Evolutionary conservation across 2,888 invertebrate genomes (phyloP).

Genomic region (Acleris emargana): DNA sequence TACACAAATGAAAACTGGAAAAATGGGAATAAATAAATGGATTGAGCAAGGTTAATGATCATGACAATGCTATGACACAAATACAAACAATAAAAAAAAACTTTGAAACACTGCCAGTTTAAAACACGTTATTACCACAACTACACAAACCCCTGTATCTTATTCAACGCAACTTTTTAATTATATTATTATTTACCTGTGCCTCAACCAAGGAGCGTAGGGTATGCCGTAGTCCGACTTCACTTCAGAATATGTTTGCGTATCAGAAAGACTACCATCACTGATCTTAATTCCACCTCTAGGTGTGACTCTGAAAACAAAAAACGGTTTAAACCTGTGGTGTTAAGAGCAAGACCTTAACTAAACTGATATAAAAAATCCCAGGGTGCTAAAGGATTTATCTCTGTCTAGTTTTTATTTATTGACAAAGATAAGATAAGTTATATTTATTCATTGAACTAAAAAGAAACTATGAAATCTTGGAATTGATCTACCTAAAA

Average conservation of each 20-base stretch:
- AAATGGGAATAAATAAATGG: slow-evolving; percentile 19
- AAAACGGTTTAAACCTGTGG: slow-evolving; percentile 25
- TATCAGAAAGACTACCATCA: slow-evolving; percentile 94
- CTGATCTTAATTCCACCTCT: slow-evolving; percentile 85
- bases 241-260: slow-evolving; percentile 89
- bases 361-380: slow-evolving; percentile 33
- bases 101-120: background rate
- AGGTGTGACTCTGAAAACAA: slow-evolving; percentile 69
- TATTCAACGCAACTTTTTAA: slow-evolving; percentile 31
- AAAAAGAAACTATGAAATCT: slow-evolving; percentile 1
- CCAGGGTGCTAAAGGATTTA: slow-evolving; percentile 31
- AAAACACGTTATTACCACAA: slow-evolving; percentile 36
- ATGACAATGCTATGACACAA: slow-evolving; percentile 29
- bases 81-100: slow-evolving; percentile 40
- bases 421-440: slow-evolving; percentile 29
- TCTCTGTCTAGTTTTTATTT: slow-evolving; percentile 8
- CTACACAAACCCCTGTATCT: slow-evolving; percentile 45
- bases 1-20: slow-evolving; percentile 38
- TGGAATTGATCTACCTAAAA: slow-evolving; percentile 16
- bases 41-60: slow-evolving; percentile 31
- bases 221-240: slow-evolving; percentile 92
- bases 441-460: slow-evolving; percentile 4
- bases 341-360: background rate
- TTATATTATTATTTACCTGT: slow-evolving; percentile 83
- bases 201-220: slow-evolving; percentile 93